These are phyloP conservation scores for Leptoteleia sp. DNA, from an alignment of 1,140 invertebrate genomes.

Conservation along the genomic window DNA sequence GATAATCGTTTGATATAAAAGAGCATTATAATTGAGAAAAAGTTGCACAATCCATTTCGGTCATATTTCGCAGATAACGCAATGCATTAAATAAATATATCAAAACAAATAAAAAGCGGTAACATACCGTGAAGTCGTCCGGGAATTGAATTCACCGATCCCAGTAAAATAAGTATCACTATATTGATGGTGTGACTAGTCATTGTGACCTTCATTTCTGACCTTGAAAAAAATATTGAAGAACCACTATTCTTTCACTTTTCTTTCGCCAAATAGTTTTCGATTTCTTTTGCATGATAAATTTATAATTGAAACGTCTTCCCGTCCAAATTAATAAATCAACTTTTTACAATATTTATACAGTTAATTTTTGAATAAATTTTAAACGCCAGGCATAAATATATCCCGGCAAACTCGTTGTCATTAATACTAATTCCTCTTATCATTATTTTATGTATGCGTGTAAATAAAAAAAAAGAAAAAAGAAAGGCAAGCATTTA, in stretches of 20 bases:
- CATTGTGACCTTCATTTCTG: slow-evolving; percentile 62
- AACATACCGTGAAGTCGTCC: slow-evolving; percentile 66
- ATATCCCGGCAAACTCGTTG: too few relatives aligned
- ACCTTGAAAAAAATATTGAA: slow-evolving; percentile 58
- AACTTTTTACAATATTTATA: background rate
- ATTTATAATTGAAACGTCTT: slow-evolving; percentile 26
- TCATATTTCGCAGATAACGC: too few relatives aligned
- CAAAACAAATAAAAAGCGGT: slow-evolving; percentile 7
- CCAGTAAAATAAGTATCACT: slow-evolving; percentile 56
- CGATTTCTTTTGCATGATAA: slow-evolving; percentile 20
- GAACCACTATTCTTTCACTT: slow-evolving; percentile 55
- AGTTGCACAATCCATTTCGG: too few relatives aligned
- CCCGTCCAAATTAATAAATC: slow-evolving; percentile 24
- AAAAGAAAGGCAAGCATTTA: too few relatives aligned
- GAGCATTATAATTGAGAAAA: too few relatives aligned
- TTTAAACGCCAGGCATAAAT: too few relatives aligned
- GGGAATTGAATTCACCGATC: slow-evolving; percentile 59
- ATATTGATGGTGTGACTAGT: slow-evolving; percentile 54
- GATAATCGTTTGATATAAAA: too few relatives aligned
- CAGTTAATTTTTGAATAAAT: too few relatives aligned
- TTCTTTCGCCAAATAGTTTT: slow-evolving; percentile 28
- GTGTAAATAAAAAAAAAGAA: too few relatives aligned
- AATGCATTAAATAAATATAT: background rate
- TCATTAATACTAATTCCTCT: too few relatives aligned
- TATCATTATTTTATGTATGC: too few relatives aligned